Percentiles rank a stretch among this genome's conserved stretches.
phyloP scores from a whole-genome alignment of 1,140 invertebrate genomes.

The Drosophila guanche region DNA sequence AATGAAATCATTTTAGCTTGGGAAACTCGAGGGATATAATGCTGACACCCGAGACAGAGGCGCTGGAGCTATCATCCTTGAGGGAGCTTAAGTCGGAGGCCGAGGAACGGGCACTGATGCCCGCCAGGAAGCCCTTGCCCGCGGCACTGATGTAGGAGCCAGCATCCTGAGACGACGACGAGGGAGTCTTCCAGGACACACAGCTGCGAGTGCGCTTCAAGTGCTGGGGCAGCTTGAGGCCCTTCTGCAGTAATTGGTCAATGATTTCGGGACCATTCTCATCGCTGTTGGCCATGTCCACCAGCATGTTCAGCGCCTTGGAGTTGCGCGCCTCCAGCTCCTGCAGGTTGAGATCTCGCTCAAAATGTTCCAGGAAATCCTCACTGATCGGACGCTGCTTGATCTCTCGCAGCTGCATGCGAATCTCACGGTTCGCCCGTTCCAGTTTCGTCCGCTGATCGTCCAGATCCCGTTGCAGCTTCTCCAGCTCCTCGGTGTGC shows the following conservation, averaged over 20 bases:
- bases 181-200: conserved; percentile 58
- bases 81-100: conserved; percentile 43
- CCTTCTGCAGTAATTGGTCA: conserved; percentile 62
- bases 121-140: conserved; percentile 35
- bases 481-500: conserved; percentile 53
- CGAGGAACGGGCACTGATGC: conserved; percentile 52
- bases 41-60: conserved; percentile 42
- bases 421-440: conserved; percentile 75
- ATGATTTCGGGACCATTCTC: conserved; percentile 69
- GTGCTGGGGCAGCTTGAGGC: conserved; percentile 71
- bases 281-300: conserved; percentile 73
- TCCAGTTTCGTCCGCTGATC: conserved; percentile 74
- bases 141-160: conserved; percentile 35
- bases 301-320: conserved; percentile 78
- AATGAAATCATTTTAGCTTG: conserved; percentile 32
- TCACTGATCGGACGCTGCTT: conserved; percentile 63
- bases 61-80: conserved; percentile 44
- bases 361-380: conserved; percentile 72
- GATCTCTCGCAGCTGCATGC: conserved; percentile 56
- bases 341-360: conserved; percentile 77
- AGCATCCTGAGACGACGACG: conserved; percentile 52
- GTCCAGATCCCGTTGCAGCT: conserved; percentile 64
- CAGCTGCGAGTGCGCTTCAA: conserved; percentile 63
- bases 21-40: conserved; percentile 69
- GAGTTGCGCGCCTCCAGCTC: conserved; percentile 82